These are phyloP conservation scores for Adoxophyes honmai DNA, from an alignment of 1,140 invertebrate genomes.

Conservation along the genomic window DNA sequence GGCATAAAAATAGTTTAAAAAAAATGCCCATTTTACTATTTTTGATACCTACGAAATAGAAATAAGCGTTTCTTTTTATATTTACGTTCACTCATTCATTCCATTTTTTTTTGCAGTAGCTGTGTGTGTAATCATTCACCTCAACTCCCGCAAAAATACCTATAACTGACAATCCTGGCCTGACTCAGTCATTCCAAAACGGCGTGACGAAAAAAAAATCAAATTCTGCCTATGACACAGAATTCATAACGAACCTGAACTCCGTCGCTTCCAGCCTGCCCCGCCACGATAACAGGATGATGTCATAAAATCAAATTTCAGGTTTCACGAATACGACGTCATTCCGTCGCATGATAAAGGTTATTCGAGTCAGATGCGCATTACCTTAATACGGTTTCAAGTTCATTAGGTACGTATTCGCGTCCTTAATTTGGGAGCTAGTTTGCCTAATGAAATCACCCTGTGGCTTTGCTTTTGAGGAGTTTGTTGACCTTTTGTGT, in stretches of 20 bases:
- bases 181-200: not conserved
- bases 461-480: too few relatives aligned
- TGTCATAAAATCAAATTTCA: constrained; percentile 15
- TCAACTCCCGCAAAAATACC: too few relatives aligned
- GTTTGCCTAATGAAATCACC: too few relatives aligned
- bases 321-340: constrained; percentile 14
- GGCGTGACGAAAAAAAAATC: not conserved
- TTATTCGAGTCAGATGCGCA: constrained; percentile 11
- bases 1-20: too few relatives aligned
- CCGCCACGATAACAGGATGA: constrained; percentile 11
- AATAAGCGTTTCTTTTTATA: too few relatives aligned
- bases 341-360: constrained; percentile 10
- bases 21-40: too few relatives aligned
- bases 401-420: not conserved
- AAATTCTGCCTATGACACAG: constrained; percentile 11
- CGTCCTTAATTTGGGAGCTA: not conserved
- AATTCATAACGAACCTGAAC: constrained; percentile 14
- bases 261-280: constrained; percentile 8
- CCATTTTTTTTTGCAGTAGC: too few relatives aligned
- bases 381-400: constrained; percentile 8
- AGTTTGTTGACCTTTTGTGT: too few relatives aligned
- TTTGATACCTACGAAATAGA: too few relatives aligned
- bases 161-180: not conserved
- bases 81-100: too few relatives aligned
- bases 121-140: too few relatives aligned